phyloP scores from a whole-genome alignment of 2,797 vertebrate genomes.

The Synaphobranchus kaupii region DNA sequence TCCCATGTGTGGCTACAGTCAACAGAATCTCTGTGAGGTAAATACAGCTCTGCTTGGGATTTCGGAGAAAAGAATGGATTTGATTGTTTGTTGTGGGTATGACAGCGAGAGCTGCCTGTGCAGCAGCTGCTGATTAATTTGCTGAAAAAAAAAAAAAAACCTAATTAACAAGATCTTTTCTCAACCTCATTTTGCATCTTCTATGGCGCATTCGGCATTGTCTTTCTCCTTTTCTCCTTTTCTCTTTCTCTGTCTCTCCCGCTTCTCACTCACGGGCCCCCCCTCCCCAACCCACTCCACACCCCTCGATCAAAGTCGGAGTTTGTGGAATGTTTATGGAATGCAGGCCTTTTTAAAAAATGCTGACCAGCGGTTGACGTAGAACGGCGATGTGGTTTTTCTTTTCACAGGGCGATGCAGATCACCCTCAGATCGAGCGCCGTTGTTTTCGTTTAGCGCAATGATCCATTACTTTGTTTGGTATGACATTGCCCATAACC shows the following conservation, averaged over 20 bases:
- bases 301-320: background rate
- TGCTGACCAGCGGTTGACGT: background rate
- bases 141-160: constrained; percentile 16
- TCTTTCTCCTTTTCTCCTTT: constrained; percentile 18
- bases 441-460: background rate
- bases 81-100: constrained; percentile 19
- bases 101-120: constrained; percentile 18
- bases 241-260: background rate
- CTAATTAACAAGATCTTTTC: constrained; percentile 11
- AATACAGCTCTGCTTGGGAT: constrained; percentile 5
- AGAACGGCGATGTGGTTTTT: background rate
- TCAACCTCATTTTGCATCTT: background rate
- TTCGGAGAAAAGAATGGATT: background rate
- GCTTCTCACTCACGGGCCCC: background rate
- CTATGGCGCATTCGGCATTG: background rate
- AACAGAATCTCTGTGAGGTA: background rate
- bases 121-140: constrained; percentile 31
- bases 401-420: background rate
- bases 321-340: constrained; percentile 21
- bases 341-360: no score
- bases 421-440: background rate
- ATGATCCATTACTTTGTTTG: background rate
- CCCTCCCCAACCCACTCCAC: background rate
- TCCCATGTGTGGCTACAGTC: background rate
- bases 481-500: background rate